Percentiles rank a stretch among this genome's conserved stretches.
These are phyloP conservation scores for Erethizon dorsatum DNA, from an alignment of 2,797 vertebrate species.

Conservation along the genomic window DNA sequence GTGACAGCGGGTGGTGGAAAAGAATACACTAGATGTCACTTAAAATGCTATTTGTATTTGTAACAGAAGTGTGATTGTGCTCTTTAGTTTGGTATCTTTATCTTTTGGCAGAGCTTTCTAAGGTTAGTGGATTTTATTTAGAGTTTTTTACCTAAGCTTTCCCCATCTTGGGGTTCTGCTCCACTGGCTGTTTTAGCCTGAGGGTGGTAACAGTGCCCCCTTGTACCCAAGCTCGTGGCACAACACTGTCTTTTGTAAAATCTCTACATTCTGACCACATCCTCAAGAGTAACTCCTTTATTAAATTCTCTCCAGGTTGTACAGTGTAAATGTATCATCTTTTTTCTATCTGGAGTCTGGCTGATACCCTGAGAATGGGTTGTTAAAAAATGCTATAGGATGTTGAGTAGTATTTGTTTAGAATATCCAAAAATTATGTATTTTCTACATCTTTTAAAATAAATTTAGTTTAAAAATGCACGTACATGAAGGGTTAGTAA, in stretches of 20 bases:
- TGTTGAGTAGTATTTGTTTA: background rate
- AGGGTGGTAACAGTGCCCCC: background rate
- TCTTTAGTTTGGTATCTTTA: background rate
- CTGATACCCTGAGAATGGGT: background rate
- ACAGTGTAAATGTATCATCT: background rate
- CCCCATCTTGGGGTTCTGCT: background rate
- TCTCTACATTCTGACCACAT: background rate
- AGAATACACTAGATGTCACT: background rate
- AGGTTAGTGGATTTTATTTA: background rate
- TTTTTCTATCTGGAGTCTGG: background rate
- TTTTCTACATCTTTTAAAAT: background rate
- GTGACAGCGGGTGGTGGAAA: background rate
- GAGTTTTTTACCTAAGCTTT: background rate
- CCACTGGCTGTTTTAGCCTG: too few species aligned
- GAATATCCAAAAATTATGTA: background rate
- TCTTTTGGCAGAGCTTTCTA: background rate
- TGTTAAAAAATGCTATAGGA: background rate
- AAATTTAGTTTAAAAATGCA: background rate
- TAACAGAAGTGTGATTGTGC: background rate
- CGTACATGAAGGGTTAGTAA: background rate
- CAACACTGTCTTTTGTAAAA: background rate
- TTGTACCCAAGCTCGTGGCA: background rate
- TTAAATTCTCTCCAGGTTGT: conserved; percentile 9
- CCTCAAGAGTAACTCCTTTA: background rate
- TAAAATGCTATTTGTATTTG: background rate